Evolutionary conservation across 2,113 vertebrate genomes (phyloP), one percentile per base, ranked within the genome.

Genomic region (Heptranchias perlo): DNA sequence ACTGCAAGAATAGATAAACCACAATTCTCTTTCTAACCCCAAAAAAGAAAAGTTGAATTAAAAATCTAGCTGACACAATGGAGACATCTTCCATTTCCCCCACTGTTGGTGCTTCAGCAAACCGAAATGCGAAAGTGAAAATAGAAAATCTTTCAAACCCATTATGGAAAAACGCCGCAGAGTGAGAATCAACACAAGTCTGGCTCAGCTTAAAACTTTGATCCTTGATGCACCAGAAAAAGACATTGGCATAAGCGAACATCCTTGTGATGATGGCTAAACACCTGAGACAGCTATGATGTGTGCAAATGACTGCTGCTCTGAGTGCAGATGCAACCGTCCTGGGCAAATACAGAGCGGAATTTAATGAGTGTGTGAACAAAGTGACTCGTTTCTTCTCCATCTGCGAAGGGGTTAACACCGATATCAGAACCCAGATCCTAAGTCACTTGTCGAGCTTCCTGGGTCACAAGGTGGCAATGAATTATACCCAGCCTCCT

Each of bases 241-340:
- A 98, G 98, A 98, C 96, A 98, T 98, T 23, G 7, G 61, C 91
- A 73, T 84, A n/a, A n/a, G n/a, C 98, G 1, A 98, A 99, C 96
- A 98, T 99, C 97, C 98, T 99, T 95, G 98, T 99, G 97, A 99
- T 99, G 98, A 98, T 98, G 0, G 98, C 99, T 96, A 98, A 99
- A 96, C 99, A 98, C 97, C 96, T 99, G 96, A 97, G 98, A 96
- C 98, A 98, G 97, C 96, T 98, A 96, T 98, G 98, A 96, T 98
- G 98, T 62, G 98, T 98, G 0, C 99, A 98, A 96, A 99, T 98
- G 98, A 98, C 98, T 52, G 98, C 98, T 47, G 98, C 98, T 0
- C 98, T 99, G 96, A 98, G 98, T 52, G 98, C 98, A 0, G 98
- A 99, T 86, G 98, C 98, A 86, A 98, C 98, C 0, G 98, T 99